Evolutionary conservation across 2,888 invertebrate species (phyloP), one percentile per base, ranked within the genome.

Genomic region (Tipula unca): DNA sequence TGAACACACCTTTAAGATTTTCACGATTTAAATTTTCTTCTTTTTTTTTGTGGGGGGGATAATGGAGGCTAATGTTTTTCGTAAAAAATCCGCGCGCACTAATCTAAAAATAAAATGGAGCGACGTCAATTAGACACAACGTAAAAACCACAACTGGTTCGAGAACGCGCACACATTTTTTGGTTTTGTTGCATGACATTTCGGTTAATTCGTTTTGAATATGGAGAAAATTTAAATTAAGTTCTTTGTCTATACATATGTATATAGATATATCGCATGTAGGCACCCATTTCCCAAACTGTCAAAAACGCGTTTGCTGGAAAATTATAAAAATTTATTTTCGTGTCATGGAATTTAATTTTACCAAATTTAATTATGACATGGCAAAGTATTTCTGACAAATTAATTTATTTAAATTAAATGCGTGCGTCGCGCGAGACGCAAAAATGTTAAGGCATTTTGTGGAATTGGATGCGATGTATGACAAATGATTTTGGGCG

Each of bases 341-440:
- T 69, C 25, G 69, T 69, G 69, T 69, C 25, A 25, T 25, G 69
- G 25, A 3, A 69, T 69, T 8, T 69, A 69, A 69, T 69, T 69
- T 69, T 69, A n/a, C 69, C 25, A 69, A 69, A 69, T 69, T 69
- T 69, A 69, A 69, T 69, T 69, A 69, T 69, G 69, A 69, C 69
- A 69, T 10, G 8, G 69, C 39, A 10, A n/a, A 10, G 69, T 69
- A 69, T 25, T 25, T 10, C 69, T 69, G 69, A 69, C 69, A 69
- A 69, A 69, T 69, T 8, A 69, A 69, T 69, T 69, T 69, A 69
- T 69, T 69, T 25, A 10, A 69, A 69, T 69, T 69, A 10, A 69
- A 69, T 17, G 48, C 17, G 48, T 54, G 13, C 13, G 48, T n/a
- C n/a, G n/a, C n/a, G n/a, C n/a, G 48, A 17, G 8, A 54, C 32